Percentiles rank a stretch among this genome's conserved stretches.
Evolutionary conservation across 2,113 vertebrate genomes (phyloP).

Genomic region (Coptodon bakossiorum): DNA sequence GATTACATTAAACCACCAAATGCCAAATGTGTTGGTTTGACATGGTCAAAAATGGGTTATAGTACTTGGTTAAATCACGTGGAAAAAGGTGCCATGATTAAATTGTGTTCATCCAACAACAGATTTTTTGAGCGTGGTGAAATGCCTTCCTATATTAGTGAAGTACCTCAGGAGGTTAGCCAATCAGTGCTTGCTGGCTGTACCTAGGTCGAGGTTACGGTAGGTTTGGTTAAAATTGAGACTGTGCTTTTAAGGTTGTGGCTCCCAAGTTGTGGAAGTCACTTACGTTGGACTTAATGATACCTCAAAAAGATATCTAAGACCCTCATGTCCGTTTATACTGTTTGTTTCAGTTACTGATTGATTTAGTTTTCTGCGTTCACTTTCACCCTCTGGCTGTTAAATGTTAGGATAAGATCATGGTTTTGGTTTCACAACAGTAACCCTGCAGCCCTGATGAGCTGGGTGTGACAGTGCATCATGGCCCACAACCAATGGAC

Average conservation of each 20-base stretch:
- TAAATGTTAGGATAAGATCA: neutral
- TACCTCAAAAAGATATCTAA: neutral
- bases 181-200: neutral
- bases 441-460: neutral
- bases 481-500: neutral
- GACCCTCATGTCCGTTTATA: accelerated
- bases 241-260: neutral
- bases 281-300: neutral
- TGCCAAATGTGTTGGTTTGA: too few relatives aligned
- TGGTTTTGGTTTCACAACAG: neutral
- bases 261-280: neutral
- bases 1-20: too few relatives aligned
- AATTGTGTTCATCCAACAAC: too few relatives aligned
- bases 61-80: too few relatives aligned
- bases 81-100: too few relatives aligned
- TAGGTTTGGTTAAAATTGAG: neutral
- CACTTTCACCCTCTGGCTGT: neutral
- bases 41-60: too few relatives aligned
- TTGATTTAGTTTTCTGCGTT: neutral
- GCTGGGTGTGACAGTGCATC: neutral
- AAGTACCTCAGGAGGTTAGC: neutral
- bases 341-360: neutral
- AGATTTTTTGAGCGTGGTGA: neutral
- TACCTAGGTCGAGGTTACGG: neutral
- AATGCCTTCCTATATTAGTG: neutral